Base-by-base conservation (phyloP, 2,888 invertebrate genomes). In the Diarsia brunnea region DNA sequence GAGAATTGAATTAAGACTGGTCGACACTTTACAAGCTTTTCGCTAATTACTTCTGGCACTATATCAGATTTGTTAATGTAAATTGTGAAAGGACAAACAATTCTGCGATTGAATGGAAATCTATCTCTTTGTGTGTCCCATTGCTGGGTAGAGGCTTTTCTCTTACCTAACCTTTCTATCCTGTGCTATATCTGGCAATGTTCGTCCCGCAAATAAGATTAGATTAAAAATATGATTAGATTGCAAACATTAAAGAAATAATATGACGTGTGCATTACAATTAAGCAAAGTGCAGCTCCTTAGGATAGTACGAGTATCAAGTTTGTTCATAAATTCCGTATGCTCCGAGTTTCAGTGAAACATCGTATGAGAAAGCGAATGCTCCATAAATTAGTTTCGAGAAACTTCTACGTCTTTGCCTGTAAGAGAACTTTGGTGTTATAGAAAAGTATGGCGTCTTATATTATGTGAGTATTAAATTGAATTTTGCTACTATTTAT, bases 1-100 rank as follows among this genome's bases (percentile, higher is more conserved):
- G 63, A 76, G 82, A 79, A 79, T 55, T 66, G 60, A 83, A 69
- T 66, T 69, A 78, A 51, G 38, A 27, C 55, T 58, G 55, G 45
- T 71, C 38, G 16, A 45, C 58, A 63, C 65, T 75, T 85, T 68
- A 69, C 55, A 55, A 79, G 72, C 65, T 78, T 63, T 64, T 11
- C 58, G 49, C 69, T 79, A 79, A 82, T 77, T 53, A 47, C 60
- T 14, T 21, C 27, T 49, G 71, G 60, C 27, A 7, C n/a, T 73
- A 31, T 58, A 69, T 68, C 68, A 63, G 68, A 77, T 71, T 84
- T 71, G 58, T 74, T 83, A 2, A 38, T 43, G 27, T 79, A n/a
- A n/a, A 43, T 63, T 63, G 63, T 43, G 14, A 53, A 55, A 43
- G 16, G 43, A 38, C n/a, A 47, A 68, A 68, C 69, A 78, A n/a